Evolutionary conservation across 2,113 vertebrate species (phyloP), one percentile per base, ranked within the genome.

Genomic region (Lampris incognitus): DNA sequence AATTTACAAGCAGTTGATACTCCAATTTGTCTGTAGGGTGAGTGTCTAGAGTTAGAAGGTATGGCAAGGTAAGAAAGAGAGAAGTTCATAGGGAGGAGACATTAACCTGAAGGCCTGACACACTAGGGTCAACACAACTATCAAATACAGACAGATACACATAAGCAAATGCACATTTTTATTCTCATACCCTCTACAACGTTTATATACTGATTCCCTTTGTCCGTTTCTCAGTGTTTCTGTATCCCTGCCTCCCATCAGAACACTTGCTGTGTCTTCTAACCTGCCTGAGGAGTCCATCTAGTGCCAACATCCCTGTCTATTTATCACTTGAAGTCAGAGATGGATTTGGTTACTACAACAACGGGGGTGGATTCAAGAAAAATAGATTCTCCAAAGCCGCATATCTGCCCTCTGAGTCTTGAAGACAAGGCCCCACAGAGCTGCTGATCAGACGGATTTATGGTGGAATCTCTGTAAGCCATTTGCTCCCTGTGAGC

Each of bases 391-490:
- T 72, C 60, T 73, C 60, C 65, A 76, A 82, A 83, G 78, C 75
- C 74, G 57, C 57, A 72, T 70, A 73, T 82, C 66, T 40, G 57
- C 74, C 62, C 83, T 50, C 64, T 83, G 61, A 41, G 65, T 81
- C 69, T 71, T 74, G 46, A 87, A 85, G 88, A 87, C 83, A 76
- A 75, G 84, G 69, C 73, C 81, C 74, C 9, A 55, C 81, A 77
- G 80, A 79, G 78, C 86, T 86, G 84, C 87, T 89, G 85, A 86
- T 91, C 91, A 87, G 59, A 82, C 46, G 78, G 89, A 89, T 82
- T 91, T 88, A 85, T 82, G 74, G 72, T 60, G 78, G 79, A 90
- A 89, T 91, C 85, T 91, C 90, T 90, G 90, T 89, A 89, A 92
- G 86, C 88, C 84, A 89, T 90, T 92, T 90, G 89, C 90, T 92